phyloP scores from a whole-genome alignment of 2,797 vertebrate genomes.

The Gallinago stenura region DNA sequence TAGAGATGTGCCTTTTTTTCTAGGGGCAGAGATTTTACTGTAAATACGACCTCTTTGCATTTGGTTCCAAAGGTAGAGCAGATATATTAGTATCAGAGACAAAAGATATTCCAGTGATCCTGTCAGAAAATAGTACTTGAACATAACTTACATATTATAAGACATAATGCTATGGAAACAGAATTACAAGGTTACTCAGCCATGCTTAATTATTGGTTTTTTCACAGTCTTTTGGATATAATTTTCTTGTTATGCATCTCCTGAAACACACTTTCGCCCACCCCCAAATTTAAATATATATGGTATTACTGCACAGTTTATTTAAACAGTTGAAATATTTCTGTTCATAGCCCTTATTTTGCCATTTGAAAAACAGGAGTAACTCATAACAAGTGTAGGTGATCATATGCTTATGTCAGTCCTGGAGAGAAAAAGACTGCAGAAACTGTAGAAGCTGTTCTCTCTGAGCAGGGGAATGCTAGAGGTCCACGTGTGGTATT shows the following conservation, averaged over 20 bases:
- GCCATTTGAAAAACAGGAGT: not conserved
- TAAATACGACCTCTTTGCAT: not conserved
- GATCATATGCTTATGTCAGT: not conserved
- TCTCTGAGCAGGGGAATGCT: not conserved
- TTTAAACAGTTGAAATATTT: not conserved
- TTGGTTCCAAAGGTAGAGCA: not conserved
- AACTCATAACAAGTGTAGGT: not conserved
- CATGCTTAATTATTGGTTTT: not conserved
- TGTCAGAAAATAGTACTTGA: not conserved
- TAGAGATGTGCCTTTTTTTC: not conserved
- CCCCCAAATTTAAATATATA: not conserved
- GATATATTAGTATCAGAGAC: not conserved
- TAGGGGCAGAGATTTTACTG: not conserved
- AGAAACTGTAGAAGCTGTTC: not conserved
- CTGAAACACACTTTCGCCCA: not conserved
- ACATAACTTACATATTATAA: not conserved
- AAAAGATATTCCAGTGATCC: not conserved
- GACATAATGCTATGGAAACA: constrained; percentile 16
- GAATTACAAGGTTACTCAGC: not conserved
- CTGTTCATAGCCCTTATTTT: not conserved
- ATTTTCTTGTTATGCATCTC: not conserved
- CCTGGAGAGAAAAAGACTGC: not conserved
- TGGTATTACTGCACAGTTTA: not conserved
- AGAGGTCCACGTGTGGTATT: not conserved
- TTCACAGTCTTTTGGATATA: not conserved